Base-by-base conservation (phyloP, 2,888 invertebrate species). In the Leptinotarsa peninsularis region DNA sequence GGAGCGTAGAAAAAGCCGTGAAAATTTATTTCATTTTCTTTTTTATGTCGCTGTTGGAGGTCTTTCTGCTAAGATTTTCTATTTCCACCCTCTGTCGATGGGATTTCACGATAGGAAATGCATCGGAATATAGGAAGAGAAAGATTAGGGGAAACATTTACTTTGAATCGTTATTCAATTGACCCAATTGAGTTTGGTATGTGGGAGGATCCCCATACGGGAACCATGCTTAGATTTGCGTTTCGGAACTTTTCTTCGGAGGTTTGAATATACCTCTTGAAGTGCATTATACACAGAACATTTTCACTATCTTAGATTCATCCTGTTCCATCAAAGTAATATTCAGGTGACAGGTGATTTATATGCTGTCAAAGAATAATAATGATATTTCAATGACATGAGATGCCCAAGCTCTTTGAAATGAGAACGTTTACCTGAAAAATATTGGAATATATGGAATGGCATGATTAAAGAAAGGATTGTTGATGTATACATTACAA, bases 1-100 rank as follows among this genome's bases (percentile, higher is more conserved):
- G 21, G 23, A 68, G 27, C 15, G 18, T 54, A 54, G 68, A 54
- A 27, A 15, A 68, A 54, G 68, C 23, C 33, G 50, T 14, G 27
- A 33, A 68, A 58, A 58, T 58, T 58, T 15, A 58, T 58, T 58
- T 58, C 23, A 58, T 58, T 58, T 58, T 27, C 58, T 13, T 15
- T 58, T 58, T 15, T 58, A 58, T 58, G 23, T 58, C 21, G 13
- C 58, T 14, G 21, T 14, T 4, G 21, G 21, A 58, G 58, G 58
- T 14, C 15, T 58, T 58, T 58, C 15, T 58, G 23, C 58, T 1
- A 23, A 4, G 58, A 58, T 58, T 58, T 58, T 15, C 58, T 58
- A 23, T 21, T 21, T 14, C 58, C 4, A 23, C 4, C 58, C 58
- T 58, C 21, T 58, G 21, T 58, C 33, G 14, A 23, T 23, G 23